Base-by-base conservation (phyloP, 2,888 invertebrate species). In the Gymnoscelis rufifasciata region DNA sequence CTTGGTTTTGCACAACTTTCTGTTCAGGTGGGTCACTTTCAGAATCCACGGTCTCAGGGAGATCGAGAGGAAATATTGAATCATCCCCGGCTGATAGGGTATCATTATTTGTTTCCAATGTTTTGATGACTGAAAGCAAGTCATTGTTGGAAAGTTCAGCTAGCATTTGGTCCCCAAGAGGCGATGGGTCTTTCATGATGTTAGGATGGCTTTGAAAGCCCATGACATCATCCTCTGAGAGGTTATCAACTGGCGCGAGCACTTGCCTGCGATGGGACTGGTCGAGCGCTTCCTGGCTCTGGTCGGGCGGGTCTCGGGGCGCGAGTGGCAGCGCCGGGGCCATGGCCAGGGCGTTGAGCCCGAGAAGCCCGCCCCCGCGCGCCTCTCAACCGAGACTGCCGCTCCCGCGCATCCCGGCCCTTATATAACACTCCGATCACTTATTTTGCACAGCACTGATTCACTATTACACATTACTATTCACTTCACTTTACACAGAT, bases 241-340 rank as follows among this genome's bases (percentile, higher is more conserved):
- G 79, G 73, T 88, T 88, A 73, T 86, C 88, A 88, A 90, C 86
- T 70, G 86, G 76, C 72, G 77, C 74, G 48, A 86, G 78, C 74
- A 84, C 82, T 75, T 79, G 83, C 78, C 87, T 80, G 28, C 69
- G 74, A 56, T 70, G 71, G 43, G 64, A 58, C 56, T 68, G 75
- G 47, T 77, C 75, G 44, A 63, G 59, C 60, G 70, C 60, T 64
- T 69, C 68, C 57, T 66, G 66, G 70, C 77, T 75, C 65, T 66
- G 76, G 62, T 68, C 60, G 62, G 64, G 68, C 58, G 67, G 62
- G 62, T 75, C 72, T 71, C 75, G 84, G 61, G 81, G 86, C 71
- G 89, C 82, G 91, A 95, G 94, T 78, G 95, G 94, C 88, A 96
- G 92, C 90, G 96, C 96, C 90, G 96, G 96, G 92, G 96, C 96